These are phyloP conservation scores for Bothrops jararaca DNA, from an alignment of 2,113 vertebrate genomes.

Conservation along the genomic window DNA sequence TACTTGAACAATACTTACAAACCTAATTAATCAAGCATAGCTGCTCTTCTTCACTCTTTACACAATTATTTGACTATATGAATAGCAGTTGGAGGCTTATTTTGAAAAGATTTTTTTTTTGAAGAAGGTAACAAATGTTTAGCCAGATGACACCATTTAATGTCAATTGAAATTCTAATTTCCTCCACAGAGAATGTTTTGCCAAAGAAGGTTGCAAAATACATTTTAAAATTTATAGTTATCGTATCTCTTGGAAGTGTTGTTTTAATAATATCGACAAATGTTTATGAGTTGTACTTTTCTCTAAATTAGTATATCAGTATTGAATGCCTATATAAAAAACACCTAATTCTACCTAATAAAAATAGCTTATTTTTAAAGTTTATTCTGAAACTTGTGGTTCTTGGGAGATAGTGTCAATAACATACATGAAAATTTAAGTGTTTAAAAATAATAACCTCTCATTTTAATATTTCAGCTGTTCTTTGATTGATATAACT, in stretches of 20 bases:
- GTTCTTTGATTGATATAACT: neutral
- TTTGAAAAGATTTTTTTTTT: conserved; percentile 64
- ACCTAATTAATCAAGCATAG: conserved; percentile 84
- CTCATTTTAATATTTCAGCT: neutral
- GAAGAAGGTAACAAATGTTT: conserved; percentile 42
- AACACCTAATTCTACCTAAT: neutral
- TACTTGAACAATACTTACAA: conserved; percentile 82
- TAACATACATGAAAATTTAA: neutral
- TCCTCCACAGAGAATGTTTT: conserved; percentile 42
- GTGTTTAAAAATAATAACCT: neutral
- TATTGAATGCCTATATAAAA: neutral
- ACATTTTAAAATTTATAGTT: neutral
- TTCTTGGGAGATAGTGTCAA: neutral
- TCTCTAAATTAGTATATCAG: neutral
- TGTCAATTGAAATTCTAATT: conserved; percentile 45
- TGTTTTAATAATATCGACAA: neutral
- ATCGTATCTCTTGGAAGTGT: neutral
- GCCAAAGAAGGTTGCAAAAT: conserved; percentile 21
- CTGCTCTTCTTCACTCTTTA: conserved; percentile 76
- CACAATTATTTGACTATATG: conserved; percentile 71
- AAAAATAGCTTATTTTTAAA: neutral
- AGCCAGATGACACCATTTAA: conserved; percentile 54
- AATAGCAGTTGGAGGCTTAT: conserved; percentile 70
- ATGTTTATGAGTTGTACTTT: neutral
- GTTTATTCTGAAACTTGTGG: neutral